Evolutionary conservation across 2,113 vertebrate genomes (phyloP).

Genomic region (Psettodes erumei): DNA sequence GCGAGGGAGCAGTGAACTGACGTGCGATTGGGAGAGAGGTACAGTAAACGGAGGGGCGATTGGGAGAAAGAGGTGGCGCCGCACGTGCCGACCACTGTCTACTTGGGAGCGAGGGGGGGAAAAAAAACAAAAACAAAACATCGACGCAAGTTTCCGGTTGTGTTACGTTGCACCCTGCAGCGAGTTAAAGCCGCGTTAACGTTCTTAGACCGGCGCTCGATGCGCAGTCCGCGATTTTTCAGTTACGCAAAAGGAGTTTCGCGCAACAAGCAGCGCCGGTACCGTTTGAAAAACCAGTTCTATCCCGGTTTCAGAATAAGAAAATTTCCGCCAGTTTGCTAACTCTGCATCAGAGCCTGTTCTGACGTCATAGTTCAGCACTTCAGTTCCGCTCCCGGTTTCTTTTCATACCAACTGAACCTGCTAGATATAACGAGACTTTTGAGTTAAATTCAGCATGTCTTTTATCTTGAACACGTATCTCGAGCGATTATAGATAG

Average conservation of each 20-base stretch:
- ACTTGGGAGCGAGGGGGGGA: constrained; percentile 11
- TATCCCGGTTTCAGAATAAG: constrained; percentile 11
- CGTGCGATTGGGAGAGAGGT: constrained; percentile 50
- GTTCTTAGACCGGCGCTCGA: background rate
- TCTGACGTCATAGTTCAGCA: constrained; percentile 6
- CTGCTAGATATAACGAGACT: background rate
- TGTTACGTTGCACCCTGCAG: background rate
- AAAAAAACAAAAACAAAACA: constrained; percentile 18
- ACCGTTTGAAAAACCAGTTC: constrained; percentile 30
- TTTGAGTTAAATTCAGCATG: constrained; percentile 4
- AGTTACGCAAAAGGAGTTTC: constrained; percentile 20
- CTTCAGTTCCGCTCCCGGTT: constrained; percentile 22
- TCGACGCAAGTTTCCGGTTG: constrained; percentile 1
- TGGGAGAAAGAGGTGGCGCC: constrained; percentile 40
- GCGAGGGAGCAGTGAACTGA: constrained; percentile 17
- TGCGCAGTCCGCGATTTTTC: background rate
- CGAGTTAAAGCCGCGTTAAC: constrained; percentile 10
- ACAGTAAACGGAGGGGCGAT: constrained; percentile 21
- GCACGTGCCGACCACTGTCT: background rate
- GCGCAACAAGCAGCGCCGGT: constrained; percentile 22
- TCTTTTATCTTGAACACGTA: constrained; percentile 29
- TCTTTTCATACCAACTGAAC: background rate
- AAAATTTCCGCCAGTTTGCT: background rate
- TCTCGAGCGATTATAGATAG: constrained; percentile 33
- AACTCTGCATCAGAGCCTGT: constrained; percentile 19